phyloP scores from a whole-genome alignment of 2,888 invertebrate genomes.

The Hecatera dysodea region DNA sequence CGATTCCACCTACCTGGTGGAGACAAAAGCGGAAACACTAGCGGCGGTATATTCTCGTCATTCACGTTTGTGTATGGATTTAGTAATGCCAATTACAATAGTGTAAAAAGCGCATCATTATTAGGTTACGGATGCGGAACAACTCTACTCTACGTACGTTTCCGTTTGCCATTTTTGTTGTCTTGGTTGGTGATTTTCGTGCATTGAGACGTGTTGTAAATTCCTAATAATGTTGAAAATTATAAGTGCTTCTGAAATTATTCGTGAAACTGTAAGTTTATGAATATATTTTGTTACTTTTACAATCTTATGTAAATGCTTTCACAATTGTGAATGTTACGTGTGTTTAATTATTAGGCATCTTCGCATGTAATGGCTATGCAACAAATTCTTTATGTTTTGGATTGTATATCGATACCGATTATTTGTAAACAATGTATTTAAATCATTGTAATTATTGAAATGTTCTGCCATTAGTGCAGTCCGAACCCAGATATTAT shows the following conservation, averaged over 20 bases:
- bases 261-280: conserved; percentile 67
- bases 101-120: too few species aligned
- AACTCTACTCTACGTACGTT: conserved; percentile 8
- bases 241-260: conserved; percentile 46
- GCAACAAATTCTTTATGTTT: neutral
- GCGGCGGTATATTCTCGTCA: too few species aligned
- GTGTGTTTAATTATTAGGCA: neutral
- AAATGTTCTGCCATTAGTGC: neutral
- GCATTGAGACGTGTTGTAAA: conserved; percentile 16
- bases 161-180: conserved; percentile 39
- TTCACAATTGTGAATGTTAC: neutral
- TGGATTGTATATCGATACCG: conserved; percentile 2
- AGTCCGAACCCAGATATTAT: neutral
- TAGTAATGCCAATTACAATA: too few species aligned
- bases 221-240: conserved; percentile 60
- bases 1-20: too few species aligned
- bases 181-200: conserved; percentile 11
- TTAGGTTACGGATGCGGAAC: neutral
- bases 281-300: conserved; percentile 4
- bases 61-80: too few species aligned
- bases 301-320: neutral
- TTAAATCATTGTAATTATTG: neutral
- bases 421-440: conserved; percentile 30
- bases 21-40: too few species aligned
- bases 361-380: conserved; percentile 1